Conservation (phyloP, 2,797 vertebrate genomes). For the Oophaga sylvatica region DNA sequence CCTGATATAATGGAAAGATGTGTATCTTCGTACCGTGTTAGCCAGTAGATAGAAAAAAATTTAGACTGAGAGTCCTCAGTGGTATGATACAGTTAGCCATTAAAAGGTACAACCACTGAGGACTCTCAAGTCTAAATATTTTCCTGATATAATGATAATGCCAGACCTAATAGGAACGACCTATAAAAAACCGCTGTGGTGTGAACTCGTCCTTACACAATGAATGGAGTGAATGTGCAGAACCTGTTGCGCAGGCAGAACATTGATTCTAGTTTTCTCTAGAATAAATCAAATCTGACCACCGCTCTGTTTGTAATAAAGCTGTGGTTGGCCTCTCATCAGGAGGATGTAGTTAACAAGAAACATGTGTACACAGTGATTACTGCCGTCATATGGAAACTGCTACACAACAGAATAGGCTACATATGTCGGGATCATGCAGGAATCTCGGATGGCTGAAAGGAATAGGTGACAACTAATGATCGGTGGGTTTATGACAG, state of each 20-base stretch:
- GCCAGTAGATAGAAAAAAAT: no score
- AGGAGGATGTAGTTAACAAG: conserved; percentile 33
- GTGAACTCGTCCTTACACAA: not conserved
- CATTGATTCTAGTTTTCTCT: conserved; percentile 35
- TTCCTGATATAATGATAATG: not conserved
- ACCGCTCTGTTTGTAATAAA: not conserved
- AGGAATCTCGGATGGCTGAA: not conserved
- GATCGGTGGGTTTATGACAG: no score
- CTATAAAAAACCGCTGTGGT: not conserved
- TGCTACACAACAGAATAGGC: not conserved
- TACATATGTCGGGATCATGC: not conserved
- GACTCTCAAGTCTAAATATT: no score
- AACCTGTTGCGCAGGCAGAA: not conserved
- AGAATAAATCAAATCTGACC: conserved; percentile 18
- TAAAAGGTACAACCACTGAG: no score
- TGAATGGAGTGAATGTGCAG: not conserved
- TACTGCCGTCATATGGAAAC: conserved; percentile 26
- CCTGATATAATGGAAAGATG: no score
- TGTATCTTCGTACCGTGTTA: no score
- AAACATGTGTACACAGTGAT: conserved; percentile 21
- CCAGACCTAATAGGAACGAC: not conserved
- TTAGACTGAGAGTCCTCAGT: no score
- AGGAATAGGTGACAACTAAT: no score
- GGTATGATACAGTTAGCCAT: no score
- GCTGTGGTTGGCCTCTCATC: not conserved